These are phyloP conservation scores for Diabrotica virgifera DNA, from an alignment of 1,140 invertebrate genomes.

Conservation along the genomic window DNA sequence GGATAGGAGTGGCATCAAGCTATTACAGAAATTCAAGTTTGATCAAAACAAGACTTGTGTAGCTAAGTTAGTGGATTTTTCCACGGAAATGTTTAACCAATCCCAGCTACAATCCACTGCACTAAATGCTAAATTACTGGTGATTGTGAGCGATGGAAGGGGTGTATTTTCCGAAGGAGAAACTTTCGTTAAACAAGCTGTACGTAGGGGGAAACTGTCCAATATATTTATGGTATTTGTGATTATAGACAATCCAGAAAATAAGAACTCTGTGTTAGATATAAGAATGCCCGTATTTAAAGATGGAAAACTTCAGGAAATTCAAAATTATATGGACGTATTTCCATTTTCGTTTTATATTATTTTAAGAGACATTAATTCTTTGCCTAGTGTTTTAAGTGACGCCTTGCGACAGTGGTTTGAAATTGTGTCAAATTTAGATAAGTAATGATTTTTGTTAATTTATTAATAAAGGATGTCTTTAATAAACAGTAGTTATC, in stretches of 20 bases:
- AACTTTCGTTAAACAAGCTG: conserved; percentile 70
- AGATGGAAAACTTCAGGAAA: conserved; percentile 58
- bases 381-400: conserved; percentile 84
- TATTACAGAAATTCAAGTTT: conserved; percentile 77
- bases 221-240: conserved; percentile 94
- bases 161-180: conserved; percentile 89
- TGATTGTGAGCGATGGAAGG: conserved; percentile 93
- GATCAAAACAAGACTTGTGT: conserved; percentile 79
- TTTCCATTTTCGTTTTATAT: conserved; percentile 99
- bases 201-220: conserved; percentile 73
- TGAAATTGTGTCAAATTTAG: conserved; percentile 80
- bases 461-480: no score
- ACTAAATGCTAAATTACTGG: conserved; percentile 76
- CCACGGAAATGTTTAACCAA: conserved; percentile 65
- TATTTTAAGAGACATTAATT: conserved; percentile 83
- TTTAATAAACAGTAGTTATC: no score
- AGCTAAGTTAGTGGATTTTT: conserved; percentile 74
- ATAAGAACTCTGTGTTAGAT: conserved; percentile 91
- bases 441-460: conserved; percentile 29
- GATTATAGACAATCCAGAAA: conserved; percentile 89
- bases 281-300: conserved; percentile 76
- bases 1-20: conserved; percentile 73
- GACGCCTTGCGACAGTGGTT: conserved; percentile 98
- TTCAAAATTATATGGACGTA: conserved; percentile 82
- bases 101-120: conserved; percentile 28